Percentiles rank a stretch among this genome's conserved stretches.
Conservation (phyloP, 1,140 invertebrate genomes). For the Megalonaias nervosa region DNA sequence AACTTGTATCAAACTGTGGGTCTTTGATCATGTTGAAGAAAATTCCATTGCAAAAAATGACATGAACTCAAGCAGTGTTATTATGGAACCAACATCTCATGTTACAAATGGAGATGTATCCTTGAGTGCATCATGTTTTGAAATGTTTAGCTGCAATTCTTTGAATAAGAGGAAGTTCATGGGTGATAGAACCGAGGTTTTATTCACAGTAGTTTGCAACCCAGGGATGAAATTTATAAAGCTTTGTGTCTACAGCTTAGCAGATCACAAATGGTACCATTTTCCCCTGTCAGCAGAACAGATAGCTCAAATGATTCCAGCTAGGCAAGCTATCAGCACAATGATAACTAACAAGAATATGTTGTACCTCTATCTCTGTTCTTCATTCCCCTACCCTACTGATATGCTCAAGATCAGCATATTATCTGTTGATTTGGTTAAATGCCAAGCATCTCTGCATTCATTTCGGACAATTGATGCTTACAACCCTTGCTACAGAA, state of each 20-base stretch:
- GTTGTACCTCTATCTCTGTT: constrained; percentile 66
- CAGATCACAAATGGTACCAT: constrained; percentile 61
- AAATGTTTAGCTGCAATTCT: constrained; percentile 5
- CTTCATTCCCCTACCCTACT: constrained; percentile 67
- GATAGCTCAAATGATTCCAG: constrained; percentile 59
- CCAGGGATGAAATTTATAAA: constrained; percentile 66
- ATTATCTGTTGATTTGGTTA: constrained; percentile 60
- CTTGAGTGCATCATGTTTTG: no score
- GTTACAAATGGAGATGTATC: background rate
- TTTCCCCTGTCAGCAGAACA: constrained; percentile 60
- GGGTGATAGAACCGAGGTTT: constrained; percentile 37
- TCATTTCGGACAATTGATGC: constrained; percentile 64
- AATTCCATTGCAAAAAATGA: constrained; percentile 8
- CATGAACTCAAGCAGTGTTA: constrained; percentile 26
- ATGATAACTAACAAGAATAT: constrained; percentile 58
- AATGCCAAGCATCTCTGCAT: constrained; percentile 56
- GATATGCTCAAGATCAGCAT: constrained; percentile 68
- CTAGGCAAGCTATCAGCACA: constrained; percentile 63
- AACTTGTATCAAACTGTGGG: constrained; percentile 58
- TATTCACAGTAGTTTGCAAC: constrained; percentile 63
- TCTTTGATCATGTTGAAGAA: constrained; percentile 49
- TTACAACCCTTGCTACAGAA: constrained; percentile 65
- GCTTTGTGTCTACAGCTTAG: constrained; percentile 61
- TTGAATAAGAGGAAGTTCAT: constrained; percentile 26
- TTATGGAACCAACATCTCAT: constrained; percentile 20